phyloP scores from a whole-genome alignment of 2,797 vertebrate genomes.

The Xyrichtys novacula region DNA sequence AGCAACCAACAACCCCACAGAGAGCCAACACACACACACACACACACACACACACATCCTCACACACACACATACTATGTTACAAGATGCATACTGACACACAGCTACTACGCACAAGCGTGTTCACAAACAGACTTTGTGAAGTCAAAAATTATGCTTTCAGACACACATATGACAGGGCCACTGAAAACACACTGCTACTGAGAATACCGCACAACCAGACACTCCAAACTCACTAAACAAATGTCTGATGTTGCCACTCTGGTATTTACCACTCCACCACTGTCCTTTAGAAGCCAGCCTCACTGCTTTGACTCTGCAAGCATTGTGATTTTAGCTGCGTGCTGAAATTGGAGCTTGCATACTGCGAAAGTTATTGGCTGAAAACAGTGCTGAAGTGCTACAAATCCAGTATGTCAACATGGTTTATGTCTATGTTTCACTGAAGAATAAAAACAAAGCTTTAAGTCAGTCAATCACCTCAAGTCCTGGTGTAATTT shows the following conservation, averaged over 20 bases:
- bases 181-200: conserved; percentile 68
- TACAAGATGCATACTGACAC: conserved; percentile 15
- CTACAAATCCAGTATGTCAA: conserved; percentile 8
- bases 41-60: conserved; percentile 45
- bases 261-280: conserved; percentile 78
- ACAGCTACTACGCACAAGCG: not conserved
- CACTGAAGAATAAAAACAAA: conserved; percentile 32
- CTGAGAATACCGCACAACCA: conserved; percentile 70
- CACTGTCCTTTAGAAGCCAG: conserved; percentile 74
- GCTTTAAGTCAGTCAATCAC: not conserved
- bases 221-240: conserved; percentile 74
- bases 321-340: conserved; percentile 73
- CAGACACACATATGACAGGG: conserved; percentile 46
- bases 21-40: conserved; percentile 70
- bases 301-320: conserved; percentile 58
- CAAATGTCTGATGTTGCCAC: conserved; percentile 78
- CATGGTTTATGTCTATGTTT: conserved; percentile 20
- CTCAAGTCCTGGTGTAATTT: conserved; percentile 9
- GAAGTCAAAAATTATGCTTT: conserved; percentile 47
- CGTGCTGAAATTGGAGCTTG: conserved; percentile 50
- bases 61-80: conserved; percentile 9
- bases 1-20: conserved; percentile 79
- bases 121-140: conserved; percentile 7
- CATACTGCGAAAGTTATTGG: conserved; percentile 67
- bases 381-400: conserved; percentile 50